Evolutionary conservation across 2,797 vertebrate genomes (phyloP).

Genomic region (Trematomus bernacchii): DNA sequence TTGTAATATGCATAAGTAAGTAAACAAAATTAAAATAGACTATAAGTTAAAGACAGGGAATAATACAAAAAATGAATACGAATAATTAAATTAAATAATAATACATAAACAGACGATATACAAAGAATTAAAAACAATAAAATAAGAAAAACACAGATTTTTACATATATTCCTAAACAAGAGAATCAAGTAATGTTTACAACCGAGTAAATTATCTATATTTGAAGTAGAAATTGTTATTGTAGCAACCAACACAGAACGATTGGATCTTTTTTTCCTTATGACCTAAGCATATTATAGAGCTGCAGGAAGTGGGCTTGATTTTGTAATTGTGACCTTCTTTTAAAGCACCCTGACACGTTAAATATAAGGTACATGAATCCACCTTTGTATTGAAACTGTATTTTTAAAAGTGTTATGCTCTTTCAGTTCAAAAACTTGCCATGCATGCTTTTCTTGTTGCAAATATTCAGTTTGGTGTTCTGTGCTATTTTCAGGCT

Average conservation of each 20-base stretch:
- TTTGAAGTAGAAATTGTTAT: not conserved
- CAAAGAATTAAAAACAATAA: too few relatives aligned
- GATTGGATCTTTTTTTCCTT: too few relatives aligned
- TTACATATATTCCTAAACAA: too few relatives aligned
- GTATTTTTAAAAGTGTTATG: not conserved
- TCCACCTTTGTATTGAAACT: not conserved
- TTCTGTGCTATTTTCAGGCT: conserved; percentile 10
- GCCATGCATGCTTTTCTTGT: not conserved
- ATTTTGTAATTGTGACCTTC: not conserved
- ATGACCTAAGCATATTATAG: not conserved
- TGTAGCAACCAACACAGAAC: too few relatives aligned
- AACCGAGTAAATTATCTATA: not conserved
- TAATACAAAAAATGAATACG: too few relatives aligned
- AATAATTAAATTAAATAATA: too few relatives aligned
- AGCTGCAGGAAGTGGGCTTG: not conserved
- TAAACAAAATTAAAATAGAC: too few relatives aligned
- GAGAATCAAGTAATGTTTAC: too few relatives aligned
- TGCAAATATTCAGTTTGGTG: not conserved
- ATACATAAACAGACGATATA: too few relatives aligned
- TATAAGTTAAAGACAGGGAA: too few relatives aligned
- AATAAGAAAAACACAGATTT: too few relatives aligned
- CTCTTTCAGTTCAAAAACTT: not conserved
- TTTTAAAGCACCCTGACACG: not conserved
- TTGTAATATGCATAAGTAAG: too few relatives aligned
- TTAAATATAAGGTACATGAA: not conserved